phyloP scores from a whole-genome alignment of 2,888 invertebrate genomes.

The Archips xylosteana region DNA sequence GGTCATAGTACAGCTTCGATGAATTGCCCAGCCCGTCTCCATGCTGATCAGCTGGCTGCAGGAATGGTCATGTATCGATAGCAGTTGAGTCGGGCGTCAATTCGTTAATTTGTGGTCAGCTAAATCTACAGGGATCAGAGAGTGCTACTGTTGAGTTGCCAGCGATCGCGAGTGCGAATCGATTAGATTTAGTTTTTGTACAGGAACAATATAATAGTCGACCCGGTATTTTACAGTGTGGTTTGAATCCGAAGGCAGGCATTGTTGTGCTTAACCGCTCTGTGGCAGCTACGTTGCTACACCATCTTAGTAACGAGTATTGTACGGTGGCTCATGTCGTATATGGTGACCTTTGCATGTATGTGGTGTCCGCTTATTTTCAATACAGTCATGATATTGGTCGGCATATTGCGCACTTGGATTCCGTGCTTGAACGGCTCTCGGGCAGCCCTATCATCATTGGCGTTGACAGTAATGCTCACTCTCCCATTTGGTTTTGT shows the following conservation, averaged over 20 bases:
- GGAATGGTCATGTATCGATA: constrained; percentile 39
- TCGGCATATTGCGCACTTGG: constrained; percentile 39
- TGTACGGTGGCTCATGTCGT: constrained; percentile 26
- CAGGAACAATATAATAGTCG: constrained; percentile 37
- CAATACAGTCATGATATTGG: constrained; percentile 40
- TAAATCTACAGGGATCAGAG: constrained; percentile 36
- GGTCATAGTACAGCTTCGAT: constrained; percentile 43
- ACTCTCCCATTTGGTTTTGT: constrained; percentile 50
- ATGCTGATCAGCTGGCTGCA: constrained; percentile 42
- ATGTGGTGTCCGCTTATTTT: constrained; percentile 41
- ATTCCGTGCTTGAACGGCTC: constrained; percentile 32
- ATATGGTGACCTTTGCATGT: neutral
- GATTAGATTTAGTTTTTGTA: constrained; percentile 38
- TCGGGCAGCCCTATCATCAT: constrained; percentile 36
- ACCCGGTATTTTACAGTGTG: neutral
- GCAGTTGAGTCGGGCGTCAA: neutral
- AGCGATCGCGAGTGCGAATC: neutral
- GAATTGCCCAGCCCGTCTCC: constrained; percentile 43
- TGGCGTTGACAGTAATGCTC: constrained; percentile 48
- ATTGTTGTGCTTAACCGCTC: constrained; percentile 29
- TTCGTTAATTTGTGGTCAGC: constrained; percentile 14
- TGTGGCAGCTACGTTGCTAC: constrained; percentile 1
- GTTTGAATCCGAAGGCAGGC: constrained; percentile 14
- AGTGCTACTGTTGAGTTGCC: constrained; percentile 36
- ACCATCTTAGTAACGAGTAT: constrained; percentile 22